Evolutionary conservation across 2,888 invertebrate species (phyloP).

Genomic region (Drosophila helvetica): DNA sequence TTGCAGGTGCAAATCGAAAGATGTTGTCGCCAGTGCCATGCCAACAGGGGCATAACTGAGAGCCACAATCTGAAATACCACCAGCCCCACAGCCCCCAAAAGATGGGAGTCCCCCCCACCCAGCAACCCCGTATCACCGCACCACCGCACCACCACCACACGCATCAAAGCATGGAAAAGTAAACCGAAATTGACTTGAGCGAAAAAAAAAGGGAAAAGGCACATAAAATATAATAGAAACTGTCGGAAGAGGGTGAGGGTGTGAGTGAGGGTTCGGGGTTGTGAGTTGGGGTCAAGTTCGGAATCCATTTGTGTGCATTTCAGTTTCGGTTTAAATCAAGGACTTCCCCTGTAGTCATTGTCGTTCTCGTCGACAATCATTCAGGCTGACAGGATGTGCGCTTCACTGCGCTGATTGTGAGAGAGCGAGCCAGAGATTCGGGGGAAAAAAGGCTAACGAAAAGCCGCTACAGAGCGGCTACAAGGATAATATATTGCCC

Average conservation of each 20-base stretch:
- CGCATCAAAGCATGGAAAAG: constrained; percentile 61
- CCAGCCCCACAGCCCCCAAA: constrained; percentile 16
- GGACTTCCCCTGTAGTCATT: constrained; percentile 19
- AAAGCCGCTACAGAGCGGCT: constrained; percentile 23
- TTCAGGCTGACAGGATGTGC: constrained; percentile 79
- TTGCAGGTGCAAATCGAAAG: constrained; percentile 72
- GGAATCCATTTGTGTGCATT: constrained; percentile 80
- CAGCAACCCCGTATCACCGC: no score
- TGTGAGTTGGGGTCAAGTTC: constrained; percentile 52
- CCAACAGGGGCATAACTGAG: constrained; percentile 26
- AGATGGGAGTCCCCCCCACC: no score
- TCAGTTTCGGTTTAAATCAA: constrained; percentile 78
- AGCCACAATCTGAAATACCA: constrained; percentile 33
- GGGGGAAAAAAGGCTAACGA: constrained; percentile 29
- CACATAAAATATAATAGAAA: constrained; percentile 56
- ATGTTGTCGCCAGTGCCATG: constrained; percentile 49
- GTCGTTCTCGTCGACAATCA: constrained; percentile 60
- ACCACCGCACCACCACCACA: constrained; percentile 13
- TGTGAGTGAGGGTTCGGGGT: neutral
- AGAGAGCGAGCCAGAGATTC: constrained; percentile 13
- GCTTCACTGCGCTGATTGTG: constrained; percentile 79
- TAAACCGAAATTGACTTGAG: constrained; percentile 68
- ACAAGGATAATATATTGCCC: constrained; percentile 32
- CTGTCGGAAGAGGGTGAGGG: constrained; percentile 4
- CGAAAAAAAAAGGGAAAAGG: constrained; percentile 8